Conservation (phyloP, 1,140 invertebrate species). For the Notospermus geniculatus region DNA sequence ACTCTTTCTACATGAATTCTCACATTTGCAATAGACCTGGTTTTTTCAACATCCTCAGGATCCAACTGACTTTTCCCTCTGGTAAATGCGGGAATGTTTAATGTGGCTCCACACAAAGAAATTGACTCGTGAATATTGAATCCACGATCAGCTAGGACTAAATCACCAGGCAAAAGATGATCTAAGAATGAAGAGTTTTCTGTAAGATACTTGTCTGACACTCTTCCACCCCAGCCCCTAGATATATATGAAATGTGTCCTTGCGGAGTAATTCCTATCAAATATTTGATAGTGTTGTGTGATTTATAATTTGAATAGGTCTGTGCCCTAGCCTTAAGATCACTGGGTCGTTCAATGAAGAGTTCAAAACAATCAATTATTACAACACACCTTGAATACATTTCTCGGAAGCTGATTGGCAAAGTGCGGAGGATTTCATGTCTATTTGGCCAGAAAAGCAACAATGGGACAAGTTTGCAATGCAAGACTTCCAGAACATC, state of each 20-base stretch:
- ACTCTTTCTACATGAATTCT: too few species aligned
- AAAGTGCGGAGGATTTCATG: too few species aligned
- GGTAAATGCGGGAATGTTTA: neutral
- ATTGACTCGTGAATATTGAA: neutral
- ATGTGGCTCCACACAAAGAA: neutral
- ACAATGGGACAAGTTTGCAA: too few species aligned
- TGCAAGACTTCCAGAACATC: too few species aligned
- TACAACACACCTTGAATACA: too few species aligned
- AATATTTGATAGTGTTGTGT: neutral
- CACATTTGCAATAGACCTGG: neutral
- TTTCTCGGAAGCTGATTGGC: too few species aligned
- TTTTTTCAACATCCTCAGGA: constrained; percentile 1
- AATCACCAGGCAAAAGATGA: neutral
- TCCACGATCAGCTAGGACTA: neutral
- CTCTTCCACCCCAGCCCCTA: neutral
- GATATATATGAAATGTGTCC: neutral
- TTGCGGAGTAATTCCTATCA: neutral
- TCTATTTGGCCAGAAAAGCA: too few species aligned
- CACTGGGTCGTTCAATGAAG: neutral
- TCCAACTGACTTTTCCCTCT: neutral
- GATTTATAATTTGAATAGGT: neutral
- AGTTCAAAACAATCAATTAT: too few species aligned
- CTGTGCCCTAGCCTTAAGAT: constrained; percentile 1
- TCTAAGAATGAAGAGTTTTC: neutral
- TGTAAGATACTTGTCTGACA: neutral